Conservation (phyloP, 2,888 invertebrate genomes). For the Odontocerum albicorne region DNA sequence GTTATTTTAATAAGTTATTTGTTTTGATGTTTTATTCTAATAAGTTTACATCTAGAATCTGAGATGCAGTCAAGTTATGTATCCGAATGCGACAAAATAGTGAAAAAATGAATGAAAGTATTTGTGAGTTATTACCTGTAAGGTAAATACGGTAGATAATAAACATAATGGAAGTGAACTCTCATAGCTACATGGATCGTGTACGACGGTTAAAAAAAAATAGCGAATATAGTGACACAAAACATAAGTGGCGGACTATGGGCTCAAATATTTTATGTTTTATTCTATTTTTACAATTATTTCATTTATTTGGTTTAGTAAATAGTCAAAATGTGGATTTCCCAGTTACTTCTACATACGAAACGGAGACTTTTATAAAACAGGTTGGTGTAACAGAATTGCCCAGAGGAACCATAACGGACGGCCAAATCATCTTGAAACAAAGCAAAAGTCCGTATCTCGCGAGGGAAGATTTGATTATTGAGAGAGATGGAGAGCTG, state of each 20-base stretch:
- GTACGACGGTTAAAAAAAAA: constrained; percentile 46
- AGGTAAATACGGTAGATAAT: constrained; percentile 8
- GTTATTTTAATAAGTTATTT: no score
- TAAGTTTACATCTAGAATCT: constrained; percentile 19
- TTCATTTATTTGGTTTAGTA: background rate
- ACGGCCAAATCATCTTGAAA: constrained; percentile 59
- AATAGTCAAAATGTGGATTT: constrained; percentile 14
- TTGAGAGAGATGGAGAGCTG: constrained; percentile 78
- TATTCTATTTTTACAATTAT: constrained; percentile 6
- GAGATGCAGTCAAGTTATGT: no score
- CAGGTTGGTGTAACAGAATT: constrained; percentile 59
- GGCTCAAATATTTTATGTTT: background rate
- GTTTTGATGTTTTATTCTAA: no score
- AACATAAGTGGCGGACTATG: constrained; percentile 57
- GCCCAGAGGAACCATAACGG: constrained; percentile 63
- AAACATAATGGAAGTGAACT: constrained; percentile 12
- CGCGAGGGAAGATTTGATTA: constrained; percentile 75
- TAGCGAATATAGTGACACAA: constrained; percentile 57
- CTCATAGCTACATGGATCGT: constrained; percentile 3
- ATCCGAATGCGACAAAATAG: background rate
- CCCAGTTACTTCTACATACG: constrained; percentile 14
- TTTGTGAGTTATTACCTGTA: constrained; percentile 5
- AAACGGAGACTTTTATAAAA: constrained; percentile 52
- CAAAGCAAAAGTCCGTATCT: constrained; percentile 72
- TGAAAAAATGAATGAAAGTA: constrained; percentile 3